Conservation (phyloP, 2,888 invertebrate species). For the Philopedon plagiatum region DNA sequence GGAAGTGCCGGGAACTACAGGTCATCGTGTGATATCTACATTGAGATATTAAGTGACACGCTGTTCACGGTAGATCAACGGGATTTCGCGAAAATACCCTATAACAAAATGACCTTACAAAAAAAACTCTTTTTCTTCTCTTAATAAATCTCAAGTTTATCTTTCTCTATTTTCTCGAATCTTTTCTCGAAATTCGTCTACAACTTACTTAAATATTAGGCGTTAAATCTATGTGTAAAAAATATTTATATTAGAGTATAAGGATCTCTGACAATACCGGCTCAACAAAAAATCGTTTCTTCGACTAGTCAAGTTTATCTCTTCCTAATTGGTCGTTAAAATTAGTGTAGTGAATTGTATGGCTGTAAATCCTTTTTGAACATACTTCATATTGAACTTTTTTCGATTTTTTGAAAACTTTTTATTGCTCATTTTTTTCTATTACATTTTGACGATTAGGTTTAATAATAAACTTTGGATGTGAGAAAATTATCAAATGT, state of each 20-base stretch:
- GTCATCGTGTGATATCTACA: too few relatives aligned
- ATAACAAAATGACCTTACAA: not conserved
- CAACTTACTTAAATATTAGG: not conserved
- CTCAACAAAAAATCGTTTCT: slow-evolving; percentile 31
- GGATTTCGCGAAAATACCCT: too few relatives aligned
- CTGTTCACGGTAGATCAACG: too few relatives aligned
- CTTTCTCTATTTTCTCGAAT: not conserved
- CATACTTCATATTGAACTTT: slow-evolving; percentile 2
- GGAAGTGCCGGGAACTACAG: too few relatives aligned
- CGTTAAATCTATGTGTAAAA: slow-evolving; percentile 18
- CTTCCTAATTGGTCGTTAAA: slow-evolving; percentile 13
- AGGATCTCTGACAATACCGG: slow-evolving; percentile 40
- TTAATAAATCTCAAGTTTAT: not conserved
- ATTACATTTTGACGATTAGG: slow-evolving; percentile 1
- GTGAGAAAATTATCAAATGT: not conserved
- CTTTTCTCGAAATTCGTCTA: not conserved
- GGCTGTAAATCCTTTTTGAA: slow-evolving; percentile 19
- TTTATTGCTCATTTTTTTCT: slow-evolving; percentile 11
- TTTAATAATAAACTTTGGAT: slow-evolving; percentile 9
- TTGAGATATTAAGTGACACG: too few relatives aligned
- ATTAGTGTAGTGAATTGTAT: slow-evolving; percentile 27
- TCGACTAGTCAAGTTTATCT: slow-evolving; percentile 34
- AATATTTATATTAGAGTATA: slow-evolving; percentile 25
- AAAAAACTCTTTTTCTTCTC: not conserved
- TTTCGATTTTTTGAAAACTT: not conserved